Evolutionary conservation across 2,113 vertebrate genomes (phyloP).

Genomic region (Collichthys lucidus): DNA sequence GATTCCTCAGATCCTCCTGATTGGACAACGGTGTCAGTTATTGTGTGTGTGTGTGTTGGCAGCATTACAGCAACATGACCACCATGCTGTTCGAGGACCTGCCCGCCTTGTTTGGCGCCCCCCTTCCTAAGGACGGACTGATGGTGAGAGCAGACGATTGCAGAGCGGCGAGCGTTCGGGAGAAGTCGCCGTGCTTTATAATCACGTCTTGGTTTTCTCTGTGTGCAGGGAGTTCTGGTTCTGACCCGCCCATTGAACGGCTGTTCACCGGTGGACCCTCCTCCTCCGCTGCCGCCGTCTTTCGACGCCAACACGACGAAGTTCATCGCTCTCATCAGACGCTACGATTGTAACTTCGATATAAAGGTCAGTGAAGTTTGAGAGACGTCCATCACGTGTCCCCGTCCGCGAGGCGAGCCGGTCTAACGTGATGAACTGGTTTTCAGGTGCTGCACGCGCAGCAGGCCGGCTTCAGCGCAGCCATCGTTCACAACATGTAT

Average conservation of each 20-base stretch:
- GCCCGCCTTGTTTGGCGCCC: slow-evolving; percentile 82
- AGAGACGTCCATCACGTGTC: not conserved
- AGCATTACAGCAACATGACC: slow-evolving; percentile 85
- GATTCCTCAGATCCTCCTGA: not conserved
- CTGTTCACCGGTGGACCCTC: slow-evolving; percentile 85
- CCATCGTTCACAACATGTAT: slow-evolving; percentile 89
- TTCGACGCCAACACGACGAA: slow-evolving; percentile 81
- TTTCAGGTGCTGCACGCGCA: slow-evolving; percentile 90
- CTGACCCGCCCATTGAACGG: slow-evolving; percentile 87
- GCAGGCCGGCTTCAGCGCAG: slow-evolving; percentile 88
- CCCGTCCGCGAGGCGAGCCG: not conserved
- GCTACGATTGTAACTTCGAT: slow-evolving; percentile 92
- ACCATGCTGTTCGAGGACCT: slow-evolving; percentile 80
- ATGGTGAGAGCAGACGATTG: slow-evolving; percentile 78
- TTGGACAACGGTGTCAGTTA: not conserved
- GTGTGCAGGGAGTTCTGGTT: slow-evolving; percentile 77
- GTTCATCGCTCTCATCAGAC: slow-evolving; percentile 89
- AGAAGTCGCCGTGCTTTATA: not conserved
- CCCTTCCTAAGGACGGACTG: slow-evolving; percentile 80
- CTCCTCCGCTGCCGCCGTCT: slow-evolving; percentile 78
- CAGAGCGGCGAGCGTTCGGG: not conserved
- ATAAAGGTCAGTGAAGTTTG: slow-evolving; percentile 84
- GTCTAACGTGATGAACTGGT: slow-evolving; percentile 15
- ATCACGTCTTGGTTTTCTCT: not conserved
- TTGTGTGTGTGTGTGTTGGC: slow-evolving; percentile 18